Evolutionary conservation across 2,113 vertebrate genomes (phyloP), one percentile per base, ranked within the genome.

Genomic region (Apaloderma vittatum): DNA sequence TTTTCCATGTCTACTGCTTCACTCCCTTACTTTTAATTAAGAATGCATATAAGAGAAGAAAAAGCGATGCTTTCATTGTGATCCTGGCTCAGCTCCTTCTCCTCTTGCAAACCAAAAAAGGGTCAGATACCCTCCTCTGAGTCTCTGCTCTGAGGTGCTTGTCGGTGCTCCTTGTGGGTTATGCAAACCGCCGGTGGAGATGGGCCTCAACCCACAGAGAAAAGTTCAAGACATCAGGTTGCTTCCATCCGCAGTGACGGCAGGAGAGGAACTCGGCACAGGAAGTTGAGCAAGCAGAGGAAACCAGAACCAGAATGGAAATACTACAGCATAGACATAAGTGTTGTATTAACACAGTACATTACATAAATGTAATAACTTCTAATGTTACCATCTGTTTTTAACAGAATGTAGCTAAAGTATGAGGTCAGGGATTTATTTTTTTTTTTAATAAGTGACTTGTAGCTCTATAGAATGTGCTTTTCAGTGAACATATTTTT

Each of bases 231-330:
- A 54, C 12, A 18, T 48, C 3, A 5, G 26, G 61, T 9, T 65
- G 58, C 45, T 90, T 86, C 52, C 71, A 85, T 52, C 52, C 0
- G 0, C 2, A 5, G 71, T 65, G 73, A 40, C 6, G 1, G 37
- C 32, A 70, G 0, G 0, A 65, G 82, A 73, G 54, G 58, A 93
- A 79, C 72, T 46, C 63, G 17, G 55, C 49, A 86, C 65, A 93
- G 92, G 93, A 96, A 91, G 91, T 4, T 90, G 23, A 92, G 88
- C 75, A 90, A 93, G 30, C 40, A 76, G 9, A 88, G 71, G 88
- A 91, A 92, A 95, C 43, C 67, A 83, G 72, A 94, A 88, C 12
- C 22, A 73, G 49, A 94, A 72, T 65, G 54, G 58, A 92, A 70
- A 68, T 62, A 83, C 55, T 66, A 88, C 2, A 30, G 65, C 24